Percentiles rank a stretch among this genome's conserved stretches.
Conservation (phyloP, 2,888 invertebrate genomes). For the Daptonema setosum region DNA sequence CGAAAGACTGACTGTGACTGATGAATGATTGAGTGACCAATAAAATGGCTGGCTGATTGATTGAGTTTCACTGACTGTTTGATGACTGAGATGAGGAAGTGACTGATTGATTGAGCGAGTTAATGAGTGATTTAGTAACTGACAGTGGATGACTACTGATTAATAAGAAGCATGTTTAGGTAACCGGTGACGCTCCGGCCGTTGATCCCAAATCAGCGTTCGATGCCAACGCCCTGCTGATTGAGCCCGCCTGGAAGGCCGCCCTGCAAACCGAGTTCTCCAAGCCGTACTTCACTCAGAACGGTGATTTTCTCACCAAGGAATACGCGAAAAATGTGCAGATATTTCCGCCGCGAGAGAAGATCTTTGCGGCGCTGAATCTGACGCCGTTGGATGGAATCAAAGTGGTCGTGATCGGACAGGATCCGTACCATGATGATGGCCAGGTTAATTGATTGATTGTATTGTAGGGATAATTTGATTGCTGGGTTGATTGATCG, state of each 20-base stretch:
- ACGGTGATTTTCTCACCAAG: constrained; percentile 19
- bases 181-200: too few relatives aligned
- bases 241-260: constrained; percentile 13
- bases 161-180: too few relatives aligned
- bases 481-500: neutral
- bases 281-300: constrained; percentile 21
- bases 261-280: constrained; percentile 20
- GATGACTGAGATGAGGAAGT: too few relatives aligned
- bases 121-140: too few relatives aligned
- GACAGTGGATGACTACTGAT: too few relatives aligned
- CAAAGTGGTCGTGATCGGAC: constrained; percentile 27
- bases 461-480: neutral
- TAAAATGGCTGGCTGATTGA: too few relatives aligned
- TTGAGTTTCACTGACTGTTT: too few relatives aligned
- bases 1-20: too few relatives aligned
- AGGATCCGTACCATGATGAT: constrained; percentile 41
- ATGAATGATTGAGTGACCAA: too few relatives aligned
- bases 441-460: constrained; percentile 16
- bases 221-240: neutral
- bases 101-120: too few relatives aligned
- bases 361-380: constrained; percentile 31
- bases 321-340: constrained; percentile 17
- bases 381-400: constrained; percentile 27
- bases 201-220: too few relatives aligned
- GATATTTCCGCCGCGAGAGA: constrained; percentile 28